These are phyloP conservation scores for Flexamia atlantica DNA, from an alignment of 2,888 invertebrate species.

Conservation along the genomic window DNA sequence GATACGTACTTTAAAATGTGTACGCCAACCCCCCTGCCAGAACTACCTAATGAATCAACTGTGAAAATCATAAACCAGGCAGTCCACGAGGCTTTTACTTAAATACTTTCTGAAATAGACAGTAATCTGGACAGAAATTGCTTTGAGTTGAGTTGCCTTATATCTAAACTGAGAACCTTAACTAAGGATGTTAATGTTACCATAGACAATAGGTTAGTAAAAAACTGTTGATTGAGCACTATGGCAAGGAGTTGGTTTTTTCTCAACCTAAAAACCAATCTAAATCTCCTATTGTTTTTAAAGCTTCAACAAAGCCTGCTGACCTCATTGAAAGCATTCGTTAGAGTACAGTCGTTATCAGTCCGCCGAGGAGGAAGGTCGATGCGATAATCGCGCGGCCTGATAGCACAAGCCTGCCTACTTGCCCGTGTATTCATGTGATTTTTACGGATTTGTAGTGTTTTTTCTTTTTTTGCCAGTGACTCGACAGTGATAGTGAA, in stretches of 20 bases:
- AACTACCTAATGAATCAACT: background rate
- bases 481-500: too few species aligned
- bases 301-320: background rate
- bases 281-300: slow-evolving; percentile 19
- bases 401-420: too few species aligned
- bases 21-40: background rate
- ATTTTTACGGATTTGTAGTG: too few species aligned
- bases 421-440: too few species aligned
- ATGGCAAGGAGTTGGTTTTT: background rate
- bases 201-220: background rate
- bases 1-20: background rate
- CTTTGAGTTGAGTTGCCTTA: background rate
- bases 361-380: too few species aligned
- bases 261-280: slow-evolving; percentile 2
- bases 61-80: background rate
- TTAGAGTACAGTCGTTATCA: too few species aligned
- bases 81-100: background rate
- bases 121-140: background rate
- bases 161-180: background rate
- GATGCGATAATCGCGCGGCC: too few species aligned
- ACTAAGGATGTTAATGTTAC: background rate
- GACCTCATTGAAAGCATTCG: slow-evolving; percentile 13
- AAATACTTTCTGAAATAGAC: background rate
- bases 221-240: background rate
- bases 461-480: too few species aligned